Conservation (phyloP, 2,113 vertebrate species). For the Campylomormyrus numenius region DNA sequence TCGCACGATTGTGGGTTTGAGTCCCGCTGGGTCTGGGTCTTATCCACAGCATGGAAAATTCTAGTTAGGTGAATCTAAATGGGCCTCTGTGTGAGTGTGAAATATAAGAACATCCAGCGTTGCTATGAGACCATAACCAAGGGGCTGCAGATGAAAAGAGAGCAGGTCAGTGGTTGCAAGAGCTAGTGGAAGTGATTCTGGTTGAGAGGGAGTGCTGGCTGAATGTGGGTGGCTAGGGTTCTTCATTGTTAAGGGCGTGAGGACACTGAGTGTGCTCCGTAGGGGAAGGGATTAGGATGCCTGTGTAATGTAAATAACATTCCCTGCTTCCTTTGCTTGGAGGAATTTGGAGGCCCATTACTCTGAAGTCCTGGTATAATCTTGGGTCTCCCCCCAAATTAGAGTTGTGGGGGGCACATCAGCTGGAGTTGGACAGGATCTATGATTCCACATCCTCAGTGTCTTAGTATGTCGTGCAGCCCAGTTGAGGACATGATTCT, state of each 20-base stretch:
- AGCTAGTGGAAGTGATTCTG: background rate
- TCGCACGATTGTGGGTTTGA: background rate
- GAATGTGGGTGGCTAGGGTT: background rate
- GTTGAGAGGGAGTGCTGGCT: background rate
- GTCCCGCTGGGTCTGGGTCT: background rate
- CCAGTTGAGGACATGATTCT: background rate
- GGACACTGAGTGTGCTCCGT: background rate
- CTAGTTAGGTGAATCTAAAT: background rate
- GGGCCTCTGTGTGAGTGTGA: background rate
- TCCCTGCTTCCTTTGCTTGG: background rate
- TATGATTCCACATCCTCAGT: background rate
- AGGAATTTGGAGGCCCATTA: background rate
- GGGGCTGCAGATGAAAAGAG: background rate
- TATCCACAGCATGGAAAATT: background rate
- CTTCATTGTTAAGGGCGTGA: background rate
- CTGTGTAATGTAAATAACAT: background rate
- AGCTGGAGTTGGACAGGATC: background rate
- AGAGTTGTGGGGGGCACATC: background rate
- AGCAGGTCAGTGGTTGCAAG: background rate
- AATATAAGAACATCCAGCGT: background rate
- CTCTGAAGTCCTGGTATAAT: background rate
- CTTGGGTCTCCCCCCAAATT: background rate
- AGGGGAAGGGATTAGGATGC: background rate
- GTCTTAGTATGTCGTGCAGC: background rate
- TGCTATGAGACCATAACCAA: background rate